Percentiles rank a stretch among this genome's conserved stretches.
phyloP scores from a whole-genome alignment of 2,113 vertebrate genomes.

The Caranx melampygus region DNA sequence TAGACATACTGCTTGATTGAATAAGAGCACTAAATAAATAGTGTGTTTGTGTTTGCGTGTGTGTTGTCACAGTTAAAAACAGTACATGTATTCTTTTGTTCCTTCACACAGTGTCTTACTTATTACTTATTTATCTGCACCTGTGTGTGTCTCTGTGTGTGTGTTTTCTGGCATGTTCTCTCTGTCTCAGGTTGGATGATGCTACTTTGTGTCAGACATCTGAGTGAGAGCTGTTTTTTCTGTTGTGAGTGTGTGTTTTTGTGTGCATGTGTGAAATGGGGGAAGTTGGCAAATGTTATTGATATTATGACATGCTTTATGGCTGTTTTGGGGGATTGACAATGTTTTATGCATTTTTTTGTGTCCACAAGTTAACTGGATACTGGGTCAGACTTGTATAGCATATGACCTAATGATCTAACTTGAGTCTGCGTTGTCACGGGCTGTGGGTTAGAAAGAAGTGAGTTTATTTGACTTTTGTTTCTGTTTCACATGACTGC shows the following conservation, averaged over 20 bases:
- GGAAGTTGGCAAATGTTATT: background rate
- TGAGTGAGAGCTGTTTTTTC: background rate
- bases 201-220: background rate
- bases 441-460: too few species aligned
- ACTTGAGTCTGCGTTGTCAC: too few species aligned
- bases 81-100: background rate
- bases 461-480: too few species aligned
- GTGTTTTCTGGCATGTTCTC: constrained; percentile 29
- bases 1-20: constrained; percentile 53
- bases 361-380: too few species aligned
- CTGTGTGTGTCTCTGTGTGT: constrained; percentile 1
- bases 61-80: background rate
- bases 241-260: background rate
- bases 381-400: too few species aligned
- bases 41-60: constrained; percentile 8
- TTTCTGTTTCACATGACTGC: too few species aligned
- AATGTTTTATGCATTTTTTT: too few species aligned
- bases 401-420: too few species aligned
- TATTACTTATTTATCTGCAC: background rate
- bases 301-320: too few species aligned
- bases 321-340: too few species aligned
- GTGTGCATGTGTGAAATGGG: background rate
- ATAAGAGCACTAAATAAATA: constrained; percentile 35
- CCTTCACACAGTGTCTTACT: background rate
- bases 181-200: constrained; percentile 25